Conservation (phyloP, 2,888 invertebrate species). For the Morpho helenor region DNA sequence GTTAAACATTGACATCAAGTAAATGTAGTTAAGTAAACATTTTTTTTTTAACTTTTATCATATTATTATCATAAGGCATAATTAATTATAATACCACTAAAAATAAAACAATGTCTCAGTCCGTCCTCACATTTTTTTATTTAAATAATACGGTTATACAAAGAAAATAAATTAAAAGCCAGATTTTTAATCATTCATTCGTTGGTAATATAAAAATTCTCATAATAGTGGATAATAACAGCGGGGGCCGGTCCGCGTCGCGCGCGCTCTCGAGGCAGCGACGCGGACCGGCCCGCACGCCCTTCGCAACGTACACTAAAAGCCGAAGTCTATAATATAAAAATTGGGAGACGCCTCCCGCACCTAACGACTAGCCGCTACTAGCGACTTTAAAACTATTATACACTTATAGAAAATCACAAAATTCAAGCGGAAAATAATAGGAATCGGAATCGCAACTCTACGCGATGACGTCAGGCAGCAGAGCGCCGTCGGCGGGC, state of each 20-base stretch:
- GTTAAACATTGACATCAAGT: conserved; percentile 64
- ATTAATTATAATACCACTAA: conserved; percentile 47
- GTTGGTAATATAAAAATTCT: conserved; percentile 79
- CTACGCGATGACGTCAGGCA: conserved; percentile 74
- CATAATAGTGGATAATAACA: conserved; percentile 56
- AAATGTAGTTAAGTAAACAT: conserved; percentile 66
- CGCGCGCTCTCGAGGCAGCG: conserved; percentile 9
- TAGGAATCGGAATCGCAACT: conserved; percentile 56
- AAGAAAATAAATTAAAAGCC: conserved; percentile 78
- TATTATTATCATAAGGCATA: conserved; percentile 44
- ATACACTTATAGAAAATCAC: conserved; percentile 78
- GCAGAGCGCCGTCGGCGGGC: conserved; percentile 62
- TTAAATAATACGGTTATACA: conserved; percentile 78
- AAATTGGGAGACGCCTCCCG: conserved; percentile 69
- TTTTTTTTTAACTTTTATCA: conserved; percentile 35
- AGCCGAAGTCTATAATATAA: conserved; percentile 74
- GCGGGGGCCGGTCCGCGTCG: conserved; percentile 31
- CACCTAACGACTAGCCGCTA: conserved; percentile 67
- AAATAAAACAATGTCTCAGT: conserved; percentile 76
- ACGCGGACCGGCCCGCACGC: conserved; percentile 15
- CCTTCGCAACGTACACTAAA: conserved; percentile 39
- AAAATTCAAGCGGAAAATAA: conserved; percentile 77
- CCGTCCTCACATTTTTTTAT: conserved; percentile 70
- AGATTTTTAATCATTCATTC: conserved; percentile 74
- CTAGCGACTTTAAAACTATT: conserved; percentile 62